Percentiles rank a stretch among this genome's conserved stretches.
These are phyloP conservation scores for Philonicus albiceps DNA, from an alignment of 2,888 invertebrate genomes.

Conservation along the genomic window DNA sequence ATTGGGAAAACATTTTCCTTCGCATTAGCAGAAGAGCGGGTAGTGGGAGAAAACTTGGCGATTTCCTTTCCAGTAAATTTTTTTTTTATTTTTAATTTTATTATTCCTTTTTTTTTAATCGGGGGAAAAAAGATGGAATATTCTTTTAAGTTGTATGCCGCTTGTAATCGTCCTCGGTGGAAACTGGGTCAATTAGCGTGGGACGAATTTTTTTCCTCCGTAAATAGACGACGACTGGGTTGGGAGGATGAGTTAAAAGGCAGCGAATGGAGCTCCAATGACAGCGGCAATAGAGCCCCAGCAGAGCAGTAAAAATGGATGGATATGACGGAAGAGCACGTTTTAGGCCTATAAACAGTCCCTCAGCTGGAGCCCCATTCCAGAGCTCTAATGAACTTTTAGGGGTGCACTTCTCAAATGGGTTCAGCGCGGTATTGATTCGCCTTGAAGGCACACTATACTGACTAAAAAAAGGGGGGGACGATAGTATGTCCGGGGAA, in stretches of 20 bases:
- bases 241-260: background rate
- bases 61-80: background rate
- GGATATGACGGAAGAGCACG: constrained; percentile 10
- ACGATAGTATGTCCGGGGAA: background rate
- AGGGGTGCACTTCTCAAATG: background rate
- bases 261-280: background rate
- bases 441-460: background rate
- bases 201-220: constrained; percentile 14
- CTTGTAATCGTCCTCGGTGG: constrained; percentile 1
- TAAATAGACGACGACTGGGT: constrained; percentile 8
- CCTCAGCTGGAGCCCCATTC: background rate
- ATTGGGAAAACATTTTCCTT: background rate
- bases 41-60: background rate
- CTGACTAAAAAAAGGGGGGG: background rate
- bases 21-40: background rate
- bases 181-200: constrained; percentile 36
- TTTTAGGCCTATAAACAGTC: background rate
- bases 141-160: background rate
- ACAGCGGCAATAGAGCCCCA: background rate
- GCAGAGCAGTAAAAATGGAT: background rate
- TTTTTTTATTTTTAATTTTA: background rate
- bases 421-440: constrained; percentile 5
- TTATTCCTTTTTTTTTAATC: background rate
- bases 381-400: constrained; percentile 3
- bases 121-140: background rate